Base-by-base conservation (phyloP, 1,140 invertebrate species). In the Charaxes varanes region DNA sequence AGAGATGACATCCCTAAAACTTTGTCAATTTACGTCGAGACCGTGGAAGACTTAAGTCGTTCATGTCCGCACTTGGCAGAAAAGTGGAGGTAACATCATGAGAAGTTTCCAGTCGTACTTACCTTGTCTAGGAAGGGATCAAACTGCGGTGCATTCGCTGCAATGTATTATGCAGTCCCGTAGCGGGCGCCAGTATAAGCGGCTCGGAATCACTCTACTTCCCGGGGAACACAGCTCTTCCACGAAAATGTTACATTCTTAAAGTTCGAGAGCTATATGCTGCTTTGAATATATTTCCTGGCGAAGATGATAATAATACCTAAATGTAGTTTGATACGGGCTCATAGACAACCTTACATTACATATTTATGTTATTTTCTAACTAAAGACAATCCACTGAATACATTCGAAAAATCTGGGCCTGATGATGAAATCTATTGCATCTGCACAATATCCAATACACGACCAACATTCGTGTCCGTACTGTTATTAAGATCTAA, bases 141-240 rank as follows among this genome's bases (percentile, higher is more conserved):
- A 79, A 76, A 79, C 68, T 77, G 74, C 49, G 72, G 69, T 76
- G 74, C 79, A 83, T 83, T 80, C 73, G 48, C 62, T 59, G 72
- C 65, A 60, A 80, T 83, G 73, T 80, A 79, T 83, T 80, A 83
- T 80, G 79, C 79, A 83, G 78, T 71, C 58, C 46, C 61, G 38
- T 47, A 46, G 55, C 62, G 60, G 43, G 58, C 63, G 59, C 51
- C 54, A 48, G 58, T 67, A 62, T 78, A 76, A 74, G 69, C 69
- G 62, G 63, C 73, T 77, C 63, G 51, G 56, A 77, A 70, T 66
- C 69, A 70, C 69, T 70, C 52, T 56, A 51, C 61, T 55, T 48
- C 53, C 43, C 57, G 41, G 65, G 56, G 57, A 64, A 71, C 63
- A 65, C 51, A 55, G 57, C 56, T 59, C 55, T 67, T 67, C 50